Base-by-base conservation (phyloP, 2,888 invertebrate species). In the Calameuta filiformis region DNA sequence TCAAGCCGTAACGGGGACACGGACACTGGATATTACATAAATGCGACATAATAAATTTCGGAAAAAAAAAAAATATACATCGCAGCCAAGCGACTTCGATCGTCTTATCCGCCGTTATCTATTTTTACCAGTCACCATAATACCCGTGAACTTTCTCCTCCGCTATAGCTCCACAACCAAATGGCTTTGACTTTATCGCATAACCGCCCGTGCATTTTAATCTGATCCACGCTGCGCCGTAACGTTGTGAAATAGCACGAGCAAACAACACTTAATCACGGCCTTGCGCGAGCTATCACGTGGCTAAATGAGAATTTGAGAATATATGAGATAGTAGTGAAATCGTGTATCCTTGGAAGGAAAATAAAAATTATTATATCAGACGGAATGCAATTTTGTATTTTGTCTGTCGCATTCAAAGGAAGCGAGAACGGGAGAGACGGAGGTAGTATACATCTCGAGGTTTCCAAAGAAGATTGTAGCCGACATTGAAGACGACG, bases 11-110 rank as follows among this genome's bases (percentile, higher is more conserved):
- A 75, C 76, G 35, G 71, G 74, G 76, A 78, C 73, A 37, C 75
- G 75, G 75, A 35, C 79, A 79, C 73, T n/a, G 68, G 56, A 56
- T 9, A 56, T 56, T 23, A 23, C 23, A 9, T 23, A 9, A 23
- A 9, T 34, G n/a, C 69, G 79, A 56, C 68, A 77, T 83, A 80
- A 82, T 83, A 85, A 84, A 83, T 84, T 76, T 73, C 35, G 40
- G n/a, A n/a, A n/a, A 80, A 79, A 80, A 78, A 79, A 80, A 80
- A 80, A 76, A 79, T 31, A 35, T 56, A 56, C 56, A 0, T 4
- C 15, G 15, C 23, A 56, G 9, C 56, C 23, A 23, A 23, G 56
- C 9, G 2, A 56, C 56, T 56, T 23, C 23, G 23, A 23, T 56
- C 9, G 56, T 56, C 23, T 56, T 56, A 23, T 23, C 23, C 23